These are phyloP conservation scores for Pelvicachromis taeniatus DNA, from an alignment of 2,113 vertebrate species.

Conservation along the genomic window DNA sequence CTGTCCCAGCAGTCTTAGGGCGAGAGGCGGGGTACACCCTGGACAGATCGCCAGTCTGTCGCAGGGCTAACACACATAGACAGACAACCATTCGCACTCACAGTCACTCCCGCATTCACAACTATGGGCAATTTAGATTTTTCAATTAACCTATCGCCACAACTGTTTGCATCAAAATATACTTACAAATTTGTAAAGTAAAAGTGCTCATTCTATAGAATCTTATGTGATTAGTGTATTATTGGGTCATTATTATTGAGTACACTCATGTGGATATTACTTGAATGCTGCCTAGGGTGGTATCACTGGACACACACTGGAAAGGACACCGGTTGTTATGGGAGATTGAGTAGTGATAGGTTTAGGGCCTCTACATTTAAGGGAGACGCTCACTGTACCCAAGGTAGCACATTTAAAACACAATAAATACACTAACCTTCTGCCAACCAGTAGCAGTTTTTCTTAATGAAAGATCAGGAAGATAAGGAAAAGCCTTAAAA, in stretches of 20 bases:
- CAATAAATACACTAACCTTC: slow-evolving; percentile 33
- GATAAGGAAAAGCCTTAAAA: slow-evolving; percentile 50
- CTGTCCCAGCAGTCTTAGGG: too few relatives aligned
- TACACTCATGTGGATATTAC: background rate
- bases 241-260: background rate
- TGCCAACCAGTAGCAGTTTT: slow-evolving; percentile 19
- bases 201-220: background rate
- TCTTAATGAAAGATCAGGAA: slow-evolving; percentile 60
- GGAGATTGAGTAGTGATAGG: slow-evolving; percentile 26
- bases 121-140: too few relatives aligned
- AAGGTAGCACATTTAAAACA: background rate
- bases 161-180: background rate
- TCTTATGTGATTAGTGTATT: background rate
- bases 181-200: background rate
- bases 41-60: too few relatives aligned
- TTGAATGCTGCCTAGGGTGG: background rate
- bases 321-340: background rate
- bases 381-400: background rate
- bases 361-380: slow-evolving; percentile 36
- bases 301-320: background rate
- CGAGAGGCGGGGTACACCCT: too few relatives aligned
- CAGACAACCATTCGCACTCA: too few relatives aligned
- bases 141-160: too few relatives aligned
- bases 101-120: too few relatives aligned
- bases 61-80: too few relatives aligned